Conservation (phyloP, 2,797 vertebrate species). For the Tenualosa thibaudeaui region DNA sequence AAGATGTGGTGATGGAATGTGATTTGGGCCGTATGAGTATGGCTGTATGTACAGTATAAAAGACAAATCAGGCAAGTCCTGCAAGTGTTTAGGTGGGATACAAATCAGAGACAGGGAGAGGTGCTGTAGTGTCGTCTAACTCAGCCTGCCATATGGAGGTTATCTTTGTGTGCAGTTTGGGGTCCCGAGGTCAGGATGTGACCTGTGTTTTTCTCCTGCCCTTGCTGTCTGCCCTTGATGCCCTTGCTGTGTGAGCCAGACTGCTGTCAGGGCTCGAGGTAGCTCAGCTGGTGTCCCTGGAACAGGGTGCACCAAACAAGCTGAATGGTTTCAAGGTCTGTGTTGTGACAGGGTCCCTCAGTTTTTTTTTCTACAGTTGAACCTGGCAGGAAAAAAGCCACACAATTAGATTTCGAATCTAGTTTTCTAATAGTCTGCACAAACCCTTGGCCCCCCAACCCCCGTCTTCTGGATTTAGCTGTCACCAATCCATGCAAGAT, state of each 20-base stretch:
- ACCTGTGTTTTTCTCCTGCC: constrained; percentile 23
- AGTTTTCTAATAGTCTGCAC: background rate
- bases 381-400: background rate
- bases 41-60: background rate
- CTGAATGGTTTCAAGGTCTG: background rate
- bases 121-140: background rate
- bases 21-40: background rate
- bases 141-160: background rate
- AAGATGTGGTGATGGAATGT: background rate
- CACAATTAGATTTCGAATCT: background rate
- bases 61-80: background rate
- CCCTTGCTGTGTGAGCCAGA: background rate
- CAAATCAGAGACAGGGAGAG: background rate
- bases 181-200: background rate
- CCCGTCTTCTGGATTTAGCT: background rate
- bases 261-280: constrained; percentile 23
- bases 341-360: background rate
- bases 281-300: background rate
- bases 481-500: background rate
- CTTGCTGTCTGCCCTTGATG: background rate
- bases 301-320: background rate
- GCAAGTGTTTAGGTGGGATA: background rate
- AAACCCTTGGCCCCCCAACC: background rate
- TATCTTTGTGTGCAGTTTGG: background rate
- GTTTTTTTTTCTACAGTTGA: background rate